Evolutionary conservation across 2,797 vertebrate genomes (phyloP).

Genomic region (Tragopan temminckii): DNA sequence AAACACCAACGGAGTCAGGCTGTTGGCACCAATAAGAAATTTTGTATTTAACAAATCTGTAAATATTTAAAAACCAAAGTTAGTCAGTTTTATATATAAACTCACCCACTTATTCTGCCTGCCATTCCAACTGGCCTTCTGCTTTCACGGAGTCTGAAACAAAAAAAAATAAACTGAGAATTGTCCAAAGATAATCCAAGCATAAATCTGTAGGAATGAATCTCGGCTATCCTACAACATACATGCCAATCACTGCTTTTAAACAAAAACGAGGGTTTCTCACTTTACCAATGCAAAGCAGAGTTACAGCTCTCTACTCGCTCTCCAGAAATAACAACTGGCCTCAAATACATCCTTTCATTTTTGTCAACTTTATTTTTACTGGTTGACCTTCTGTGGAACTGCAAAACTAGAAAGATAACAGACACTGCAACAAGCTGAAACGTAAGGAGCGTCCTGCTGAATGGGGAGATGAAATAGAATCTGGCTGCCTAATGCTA

Average conservation of each 20-base stretch:
- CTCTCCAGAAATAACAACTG: neutral
- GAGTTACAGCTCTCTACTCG: neutral
- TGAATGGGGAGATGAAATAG: neutral
- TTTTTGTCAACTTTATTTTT: neutral
- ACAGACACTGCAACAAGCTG: neutral
- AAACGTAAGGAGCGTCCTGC: neutral
- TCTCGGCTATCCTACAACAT: neutral
- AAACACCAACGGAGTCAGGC: constrained; percentile 76
- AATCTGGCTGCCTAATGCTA: neutral
- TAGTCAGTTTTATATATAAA: constrained; percentile 61
- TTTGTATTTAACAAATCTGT: constrained; percentile 74
- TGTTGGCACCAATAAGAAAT: constrained; percentile 77
- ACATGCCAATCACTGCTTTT: rapidly evolving
- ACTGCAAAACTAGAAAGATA: neutral
- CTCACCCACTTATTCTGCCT: constrained; percentile 68
- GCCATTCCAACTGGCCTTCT: constrained; percentile 47
- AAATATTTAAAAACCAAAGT: constrained; percentile 54
- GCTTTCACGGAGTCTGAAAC: constrained; percentile 50
- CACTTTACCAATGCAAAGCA: neutral
- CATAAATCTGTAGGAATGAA: neutral
- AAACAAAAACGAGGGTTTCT: neutral
- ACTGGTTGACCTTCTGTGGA: neutral
- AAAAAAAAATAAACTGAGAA: neutral
- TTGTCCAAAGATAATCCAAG: constrained; percentile 29
- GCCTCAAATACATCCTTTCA: neutral